Percentiles rank a stretch among this genome's conserved stretches.
These are phyloP conservation scores for Microhierax caerulescens DNA, from an alignment of 2,797 vertebrate genomes.

Conservation along the genomic window DNA sequence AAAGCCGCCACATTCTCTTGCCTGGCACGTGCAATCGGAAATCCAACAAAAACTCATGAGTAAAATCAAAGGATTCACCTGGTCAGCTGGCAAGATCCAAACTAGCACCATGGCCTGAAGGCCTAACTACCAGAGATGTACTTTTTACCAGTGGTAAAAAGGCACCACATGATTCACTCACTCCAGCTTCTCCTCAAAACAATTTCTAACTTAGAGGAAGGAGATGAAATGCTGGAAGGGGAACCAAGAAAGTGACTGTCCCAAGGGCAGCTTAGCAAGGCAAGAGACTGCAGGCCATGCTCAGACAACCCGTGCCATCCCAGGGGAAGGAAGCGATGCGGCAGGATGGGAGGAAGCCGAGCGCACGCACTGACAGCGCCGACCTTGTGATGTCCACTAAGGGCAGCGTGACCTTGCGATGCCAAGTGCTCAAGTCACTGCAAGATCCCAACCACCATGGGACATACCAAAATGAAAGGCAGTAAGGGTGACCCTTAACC, in stretches of 20 bases:
- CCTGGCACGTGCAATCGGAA: neutral
- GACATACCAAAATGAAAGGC: neutral
- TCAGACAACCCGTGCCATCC: neutral
- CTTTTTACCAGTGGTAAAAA: neutral
- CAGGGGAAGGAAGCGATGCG: neutral
- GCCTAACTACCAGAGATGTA: neutral
- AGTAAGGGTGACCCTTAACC: neutral
- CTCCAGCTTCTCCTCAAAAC: neutral
- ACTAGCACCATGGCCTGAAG: neutral
- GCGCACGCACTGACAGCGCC: rapidly evolving
- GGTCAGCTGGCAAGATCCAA: neutral
- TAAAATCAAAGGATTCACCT: neutral
- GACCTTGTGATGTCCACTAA: neutral
- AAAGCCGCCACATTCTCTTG: neutral
- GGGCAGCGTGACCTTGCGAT: neutral
- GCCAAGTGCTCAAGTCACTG: neutral
- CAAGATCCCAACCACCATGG: neutral
- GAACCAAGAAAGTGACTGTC: neutral
- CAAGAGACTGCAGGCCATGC: neutral
- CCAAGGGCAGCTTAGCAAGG: neutral
- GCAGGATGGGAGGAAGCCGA: neutral
- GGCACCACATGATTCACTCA: neutral
- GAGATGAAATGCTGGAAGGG: neutral
- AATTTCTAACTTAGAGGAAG: neutral
- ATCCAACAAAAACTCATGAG: neutral